Conservation (phyloP, 1,140 invertebrate species). For the Papilio polyxenes region DNA sequence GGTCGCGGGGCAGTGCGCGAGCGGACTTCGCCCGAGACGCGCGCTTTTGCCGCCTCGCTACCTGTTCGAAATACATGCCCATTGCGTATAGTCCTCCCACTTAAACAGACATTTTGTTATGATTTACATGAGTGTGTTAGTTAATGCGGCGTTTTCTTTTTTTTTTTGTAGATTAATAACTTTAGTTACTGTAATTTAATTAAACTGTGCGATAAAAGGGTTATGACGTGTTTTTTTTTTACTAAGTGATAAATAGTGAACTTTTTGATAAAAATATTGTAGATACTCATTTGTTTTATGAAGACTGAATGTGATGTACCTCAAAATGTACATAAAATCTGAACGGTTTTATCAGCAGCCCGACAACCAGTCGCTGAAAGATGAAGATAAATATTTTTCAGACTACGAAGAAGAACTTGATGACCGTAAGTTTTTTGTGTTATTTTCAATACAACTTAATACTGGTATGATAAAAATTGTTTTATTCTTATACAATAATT, state of each 20-base stretch:
- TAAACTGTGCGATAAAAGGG: slow-evolving; percentile 6
- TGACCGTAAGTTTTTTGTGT: slow-evolving; percentile 60
- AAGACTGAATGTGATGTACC: slow-evolving; percentile 60
- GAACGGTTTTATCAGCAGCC: slow-evolving; percentile 71
- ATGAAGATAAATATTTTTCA: slow-evolving; percentile 62
- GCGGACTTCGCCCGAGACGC: slow-evolving; percentile 58
- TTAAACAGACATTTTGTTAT: slow-evolving; percentile 8
- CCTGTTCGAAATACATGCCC: slow-evolving; percentile 9
- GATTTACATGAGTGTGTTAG: background rate
- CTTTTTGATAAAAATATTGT: background rate
- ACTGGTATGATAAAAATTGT: too few species aligned
- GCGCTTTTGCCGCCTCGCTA: slow-evolving; percentile 46
- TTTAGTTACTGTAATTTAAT: background rate
- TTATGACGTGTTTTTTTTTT: slow-evolving; percentile 1
- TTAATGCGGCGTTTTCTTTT: background rate
- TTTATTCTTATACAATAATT: too few species aligned
- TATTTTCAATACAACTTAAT: background rate
- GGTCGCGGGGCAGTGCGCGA: slow-evolving; percentile 65
- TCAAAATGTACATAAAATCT: slow-evolving; percentile 75
- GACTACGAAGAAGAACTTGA: slow-evolving; percentile 72
- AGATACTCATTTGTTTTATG: background rate
- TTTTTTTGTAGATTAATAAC: background rate
- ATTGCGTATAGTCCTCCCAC: slow-evolving; percentile 1
- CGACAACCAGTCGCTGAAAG: slow-evolving; percentile 61
- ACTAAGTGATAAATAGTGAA: slow-evolving; percentile 35